Percentiles rank a stretch among this genome's conserved stretches.
These are phyloP conservation scores for Rhagoletis pomonella DNA, from an alignment of 1,140 invertebrate genomes.

Conservation along the genomic window DNA sequence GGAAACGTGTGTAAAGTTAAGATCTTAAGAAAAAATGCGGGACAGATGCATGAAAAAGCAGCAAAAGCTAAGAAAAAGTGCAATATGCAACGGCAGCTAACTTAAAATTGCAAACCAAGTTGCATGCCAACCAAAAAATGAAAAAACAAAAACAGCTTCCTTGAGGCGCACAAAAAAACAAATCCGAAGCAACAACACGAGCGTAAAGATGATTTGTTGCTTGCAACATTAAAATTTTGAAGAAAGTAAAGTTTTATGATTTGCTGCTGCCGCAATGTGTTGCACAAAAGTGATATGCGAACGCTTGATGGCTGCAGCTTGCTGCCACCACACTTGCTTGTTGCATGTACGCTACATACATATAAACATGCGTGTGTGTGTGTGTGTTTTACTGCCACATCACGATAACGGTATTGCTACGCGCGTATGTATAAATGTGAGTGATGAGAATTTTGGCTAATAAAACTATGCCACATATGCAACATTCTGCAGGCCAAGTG, in stretches of 20 bases:
- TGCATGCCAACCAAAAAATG: background rate
- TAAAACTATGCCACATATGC: slow-evolving; percentile 17
- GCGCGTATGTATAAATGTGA: background rate
- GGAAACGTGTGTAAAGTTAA: background rate
- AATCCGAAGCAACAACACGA: background rate
- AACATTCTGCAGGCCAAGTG: background rate
- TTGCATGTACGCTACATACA: slow-evolving; percentile 17
- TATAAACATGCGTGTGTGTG: background rate
- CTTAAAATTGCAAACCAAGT: background rate
- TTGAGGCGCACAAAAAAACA: slow-evolving; percentile 18
- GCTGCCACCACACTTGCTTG: slow-evolving; percentile 46
- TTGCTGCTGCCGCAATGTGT: slow-evolving; percentile 45
- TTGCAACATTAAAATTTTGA: slow-evolving; percentile 41
- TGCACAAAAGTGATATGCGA: slow-evolving; percentile 39
- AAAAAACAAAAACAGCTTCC: background rate
- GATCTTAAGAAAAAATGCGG: background rate
- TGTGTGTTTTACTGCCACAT: background rate
- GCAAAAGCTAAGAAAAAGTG: background rate
- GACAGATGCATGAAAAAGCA: background rate
- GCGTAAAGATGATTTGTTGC: slow-evolving; percentile 25
- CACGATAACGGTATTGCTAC: too few relatives aligned
- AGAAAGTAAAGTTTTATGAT: slow-evolving; percentile 49
- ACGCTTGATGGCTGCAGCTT: background rate
- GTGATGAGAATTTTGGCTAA: background rate
- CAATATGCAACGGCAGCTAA: background rate